Evolutionary conservation across 2,113 vertebrate genomes (phyloP).

Genomic region (Sceloporus undulatus): DNA sequence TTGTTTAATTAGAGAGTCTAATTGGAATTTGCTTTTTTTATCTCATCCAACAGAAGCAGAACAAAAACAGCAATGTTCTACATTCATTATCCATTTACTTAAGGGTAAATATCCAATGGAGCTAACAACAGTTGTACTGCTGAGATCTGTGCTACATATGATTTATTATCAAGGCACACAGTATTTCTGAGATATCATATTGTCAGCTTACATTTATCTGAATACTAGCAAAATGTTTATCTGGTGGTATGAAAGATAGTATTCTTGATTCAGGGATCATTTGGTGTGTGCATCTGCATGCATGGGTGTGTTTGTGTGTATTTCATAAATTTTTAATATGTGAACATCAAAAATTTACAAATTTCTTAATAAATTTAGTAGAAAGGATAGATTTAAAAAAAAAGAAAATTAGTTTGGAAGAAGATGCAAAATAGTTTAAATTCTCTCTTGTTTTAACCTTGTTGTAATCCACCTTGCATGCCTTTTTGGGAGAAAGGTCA

Average conservation of each 20-base stretch:
- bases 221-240: not conserved
- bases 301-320: too few relatives aligned
- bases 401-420: not conserved
- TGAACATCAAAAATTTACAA: not conserved
- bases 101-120: conserved; percentile 17
- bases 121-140: conserved; percentile 11
- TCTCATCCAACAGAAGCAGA: conserved; percentile 10
- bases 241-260: not conserved
- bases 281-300: not conserved
- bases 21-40: conserved; percentile 10
- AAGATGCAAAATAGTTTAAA: too few relatives aligned
- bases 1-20: conserved; percentile 7
- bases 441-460: too few relatives aligned
- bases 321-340: too few relatives aligned
- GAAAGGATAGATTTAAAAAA: not conserved
- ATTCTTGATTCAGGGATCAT: not conserved
- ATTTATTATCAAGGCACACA: not conserved
- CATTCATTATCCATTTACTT: conserved; percentile 2
- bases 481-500: too few relatives aligned
- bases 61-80: not conserved
- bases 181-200: not conserved
- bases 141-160: conserved; percentile 5
- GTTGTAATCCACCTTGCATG: too few relatives aligned
- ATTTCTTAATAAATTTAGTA: not conserved
- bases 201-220: not conserved